These are phyloP conservation scores for Cephalopholis sonnerati DNA, from an alignment of 2,113 vertebrate species.

Conservation along the genomic window DNA sequence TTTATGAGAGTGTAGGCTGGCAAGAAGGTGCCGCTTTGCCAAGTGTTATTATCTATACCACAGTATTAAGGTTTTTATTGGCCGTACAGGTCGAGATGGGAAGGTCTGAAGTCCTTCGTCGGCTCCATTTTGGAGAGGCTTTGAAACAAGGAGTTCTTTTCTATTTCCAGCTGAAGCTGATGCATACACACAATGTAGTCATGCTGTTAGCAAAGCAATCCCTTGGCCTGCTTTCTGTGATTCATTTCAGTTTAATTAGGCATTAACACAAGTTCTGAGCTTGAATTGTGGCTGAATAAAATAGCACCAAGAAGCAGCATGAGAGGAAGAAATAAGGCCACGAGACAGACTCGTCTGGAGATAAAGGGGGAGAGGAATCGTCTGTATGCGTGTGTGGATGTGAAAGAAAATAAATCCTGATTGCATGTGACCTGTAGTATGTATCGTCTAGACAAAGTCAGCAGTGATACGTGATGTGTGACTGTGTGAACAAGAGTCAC, in stretches of 20 bases:
- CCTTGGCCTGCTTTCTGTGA: neutral
- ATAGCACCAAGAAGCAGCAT: neutral
- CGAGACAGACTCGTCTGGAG: neutral
- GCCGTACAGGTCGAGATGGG: neutral
- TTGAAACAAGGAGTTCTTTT: neutral
- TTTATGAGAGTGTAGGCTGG: neutral
- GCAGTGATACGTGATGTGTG: slow-evolving; percentile 6
- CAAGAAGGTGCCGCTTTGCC: slow-evolving; percentile 6
- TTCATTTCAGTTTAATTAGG: slow-evolving; percentile 12
- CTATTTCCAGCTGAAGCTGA: neutral
- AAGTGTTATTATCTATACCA: slow-evolving; percentile 28
- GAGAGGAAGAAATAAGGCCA: neutral
- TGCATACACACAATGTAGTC: neutral
- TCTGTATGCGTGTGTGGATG: neutral
- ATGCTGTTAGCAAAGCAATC: neutral
- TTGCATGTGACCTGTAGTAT: neutral
- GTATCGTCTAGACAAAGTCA: neutral
- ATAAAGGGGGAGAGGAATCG: neutral
- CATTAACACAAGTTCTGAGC: neutral
- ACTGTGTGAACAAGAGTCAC: neutral
- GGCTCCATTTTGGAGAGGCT: neutral
- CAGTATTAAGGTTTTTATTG: slow-evolving; percentile 34
- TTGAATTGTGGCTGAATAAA: slow-evolving; percentile 10
- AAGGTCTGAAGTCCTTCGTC: neutral
- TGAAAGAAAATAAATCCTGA: neutral